Conservation (phyloP, 2,113 vertebrate genomes). For the Podarcis raffonei region DNA sequence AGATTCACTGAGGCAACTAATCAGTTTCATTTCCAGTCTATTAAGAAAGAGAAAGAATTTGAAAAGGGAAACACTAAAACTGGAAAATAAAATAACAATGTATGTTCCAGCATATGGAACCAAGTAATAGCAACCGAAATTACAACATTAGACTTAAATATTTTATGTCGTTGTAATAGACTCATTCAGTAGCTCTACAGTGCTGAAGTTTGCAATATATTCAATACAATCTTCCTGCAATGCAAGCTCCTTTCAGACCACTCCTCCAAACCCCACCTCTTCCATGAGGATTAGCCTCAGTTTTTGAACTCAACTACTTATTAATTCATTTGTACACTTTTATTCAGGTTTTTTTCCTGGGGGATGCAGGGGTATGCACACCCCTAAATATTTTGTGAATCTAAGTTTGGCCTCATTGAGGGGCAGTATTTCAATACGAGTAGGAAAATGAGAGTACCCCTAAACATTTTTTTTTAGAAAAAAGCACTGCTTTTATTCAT, state of each 20-base stretch:
- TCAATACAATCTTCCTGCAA: background rate
- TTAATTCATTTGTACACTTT: too few species aligned
- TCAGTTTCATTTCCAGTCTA: conserved; percentile 10
- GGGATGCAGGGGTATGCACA: too few species aligned
- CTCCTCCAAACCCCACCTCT: background rate
- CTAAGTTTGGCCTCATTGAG: too few species aligned
- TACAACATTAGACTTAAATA: background rate
- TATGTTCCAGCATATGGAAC: background rate
- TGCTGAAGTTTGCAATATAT: background rate
- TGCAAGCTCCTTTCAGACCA: background rate
- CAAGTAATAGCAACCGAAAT: conserved; percentile 10
- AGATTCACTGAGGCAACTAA: conserved; percentile 1
- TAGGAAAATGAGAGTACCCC: too few species aligned
- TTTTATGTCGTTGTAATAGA: background rate
- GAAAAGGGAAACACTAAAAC: conserved; percentile 1
- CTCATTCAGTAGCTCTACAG: conserved; percentile 1
- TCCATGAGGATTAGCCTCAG: too few species aligned
- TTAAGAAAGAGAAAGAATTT: background rate
- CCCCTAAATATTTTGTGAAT: too few species aligned
- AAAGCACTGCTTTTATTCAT: too few species aligned
- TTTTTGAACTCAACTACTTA: too few species aligned
- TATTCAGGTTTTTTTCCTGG: too few species aligned
- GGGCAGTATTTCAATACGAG: too few species aligned
- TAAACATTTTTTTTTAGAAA: too few species aligned
- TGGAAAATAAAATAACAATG: conserved; percentile 10